These are phyloP conservation scores for Herminia tarsipennalis DNA, from an alignment of 2,888 invertebrate species.

Conservation along the genomic window DNA sequence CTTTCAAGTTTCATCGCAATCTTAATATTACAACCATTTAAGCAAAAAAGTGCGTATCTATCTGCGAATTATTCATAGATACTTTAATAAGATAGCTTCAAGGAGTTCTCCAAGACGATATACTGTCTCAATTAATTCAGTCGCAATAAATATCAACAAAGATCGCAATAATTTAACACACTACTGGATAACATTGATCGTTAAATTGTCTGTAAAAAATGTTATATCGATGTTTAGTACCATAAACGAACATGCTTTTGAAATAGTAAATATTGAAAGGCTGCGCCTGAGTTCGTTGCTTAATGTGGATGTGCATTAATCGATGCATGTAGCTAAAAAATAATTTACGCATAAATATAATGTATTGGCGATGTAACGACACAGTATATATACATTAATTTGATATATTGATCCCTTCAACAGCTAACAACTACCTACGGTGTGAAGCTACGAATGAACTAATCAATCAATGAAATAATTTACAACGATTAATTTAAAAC, in stretches of 20 bases:
- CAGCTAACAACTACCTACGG: too few species aligned
- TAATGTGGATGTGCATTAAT: slow-evolving; percentile 31
- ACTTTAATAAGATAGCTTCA: slow-evolving; percentile 35
- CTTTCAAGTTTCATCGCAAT: too few species aligned
- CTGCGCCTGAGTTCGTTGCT: slow-evolving; percentile 15
- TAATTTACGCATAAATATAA: slow-evolving; percentile 39
- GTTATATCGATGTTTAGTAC: slow-evolving; percentile 44
- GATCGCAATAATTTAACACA: slow-evolving; percentile 59
- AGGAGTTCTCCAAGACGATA: slow-evolving; percentile 41
- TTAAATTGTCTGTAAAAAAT: slow-evolving; percentile 50
- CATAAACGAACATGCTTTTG: slow-evolving; percentile 45
- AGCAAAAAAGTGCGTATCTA: too few species aligned
- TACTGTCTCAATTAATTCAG: slow-evolving; percentile 62
- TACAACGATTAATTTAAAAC: too few species aligned
- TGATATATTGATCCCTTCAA: slow-evolving; percentile 37
- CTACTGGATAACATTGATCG: slow-evolving; percentile 46
- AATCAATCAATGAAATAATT: too few species aligned
- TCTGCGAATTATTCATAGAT: too few species aligned
- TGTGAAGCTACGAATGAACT: too few species aligned
- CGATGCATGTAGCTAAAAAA: slow-evolving; percentile 43
- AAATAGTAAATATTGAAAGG: slow-evolving; percentile 42
- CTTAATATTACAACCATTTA: too few species aligned
- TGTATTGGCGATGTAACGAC: slow-evolving; percentile 19
- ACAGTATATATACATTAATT: slow-evolving; percentile 32
- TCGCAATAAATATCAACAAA: slow-evolving; percentile 59